Conservation (phyloP, 1,140 invertebrate genomes). For the Brachionus rotundiformis region DNA sequence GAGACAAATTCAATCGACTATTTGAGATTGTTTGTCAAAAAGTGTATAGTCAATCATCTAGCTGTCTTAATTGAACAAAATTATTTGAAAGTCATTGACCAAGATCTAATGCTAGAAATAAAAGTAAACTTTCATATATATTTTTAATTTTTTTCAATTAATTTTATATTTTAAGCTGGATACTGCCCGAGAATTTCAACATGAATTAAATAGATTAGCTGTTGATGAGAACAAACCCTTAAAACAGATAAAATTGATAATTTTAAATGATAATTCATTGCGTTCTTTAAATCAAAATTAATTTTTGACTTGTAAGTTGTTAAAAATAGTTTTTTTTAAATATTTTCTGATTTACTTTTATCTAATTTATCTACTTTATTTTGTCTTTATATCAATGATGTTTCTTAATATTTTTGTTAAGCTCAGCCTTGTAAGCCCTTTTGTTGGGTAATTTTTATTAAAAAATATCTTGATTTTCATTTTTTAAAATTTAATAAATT, state of each 20-base stretch:
- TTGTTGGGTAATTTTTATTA: too few species aligned
- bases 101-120: not conserved
- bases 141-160: not conserved
- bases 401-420: too few species aligned
- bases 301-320: too few species aligned
- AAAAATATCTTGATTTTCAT: too few species aligned
- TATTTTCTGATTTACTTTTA: too few species aligned
- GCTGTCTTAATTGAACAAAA: not conserved
- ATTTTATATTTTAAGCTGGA: not conserved
- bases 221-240: not conserved
- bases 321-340: too few species aligned
- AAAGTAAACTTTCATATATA: not conserved
- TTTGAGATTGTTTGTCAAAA: slow-evolving; percentile 35
- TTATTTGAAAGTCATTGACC: not conserved
- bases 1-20: not conserved
- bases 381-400: too few species aligned
- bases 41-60: not conserved
- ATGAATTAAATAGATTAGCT: not conserved
- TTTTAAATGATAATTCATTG: slow-evolving; percentile 3
- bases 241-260: not conserved
- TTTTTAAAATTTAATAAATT: too few species aligned
- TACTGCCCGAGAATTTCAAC: not conserved
- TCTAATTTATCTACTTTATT: too few species aligned
- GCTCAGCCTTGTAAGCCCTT: too few species aligned
- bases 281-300: not conserved